Base-by-base conservation (phyloP, 1,140 invertebrate genomes). In the Manduca sexta region DNA sequence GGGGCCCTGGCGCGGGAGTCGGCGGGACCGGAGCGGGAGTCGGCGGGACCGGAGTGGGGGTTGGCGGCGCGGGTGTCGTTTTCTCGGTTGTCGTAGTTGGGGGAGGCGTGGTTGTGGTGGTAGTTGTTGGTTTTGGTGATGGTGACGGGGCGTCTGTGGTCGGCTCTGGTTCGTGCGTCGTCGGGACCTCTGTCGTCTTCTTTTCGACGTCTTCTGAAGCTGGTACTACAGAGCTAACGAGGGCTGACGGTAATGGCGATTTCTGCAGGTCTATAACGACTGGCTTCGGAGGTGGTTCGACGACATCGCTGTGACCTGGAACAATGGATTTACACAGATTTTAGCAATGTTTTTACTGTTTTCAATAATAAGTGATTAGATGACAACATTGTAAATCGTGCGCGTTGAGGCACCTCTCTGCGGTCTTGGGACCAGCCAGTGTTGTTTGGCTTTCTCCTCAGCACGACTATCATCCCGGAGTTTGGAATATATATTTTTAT, bases 1-100 rank as follows among this genome's bases (percentile, higher is more conserved):
- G 62, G 0, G 87, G 81, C 6, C 75, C 64, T 0, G 87, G 78
- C 4, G 73, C 52, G 2, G 82, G 65, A 0, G 69, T 52, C 3
- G 76, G 69, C 1, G 80, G n/a, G n/a, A n/a, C 54, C 0, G 75
- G 68, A 2, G 72, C 50, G 10, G 87, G 69, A 0, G 79, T 59
- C 0, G 76, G 74, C 7, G 73, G 64, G 10, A 69, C 48, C 1
- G 70, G 53, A 18, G 73, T 49, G 4, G 78, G 44, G 16, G 53
- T 55, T 18, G 68, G 15, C 11, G 43, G 49, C 7, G 66, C 60
- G 35, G 59, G 66, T 14, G 60, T 59, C 12, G 69, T 49, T 3
- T 78, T 60, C 0, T 69, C 64, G 18, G 74, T 56, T 3, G 76
- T 53, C 3, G 81, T 56, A 0, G 79, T 47, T 6, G 67, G 47